Evolutionary conservation across 2,797 vertebrate genomes (phyloP), one percentile per base, ranked within the genome.

Genomic region (Melanotaenia maccullochi): DNA sequence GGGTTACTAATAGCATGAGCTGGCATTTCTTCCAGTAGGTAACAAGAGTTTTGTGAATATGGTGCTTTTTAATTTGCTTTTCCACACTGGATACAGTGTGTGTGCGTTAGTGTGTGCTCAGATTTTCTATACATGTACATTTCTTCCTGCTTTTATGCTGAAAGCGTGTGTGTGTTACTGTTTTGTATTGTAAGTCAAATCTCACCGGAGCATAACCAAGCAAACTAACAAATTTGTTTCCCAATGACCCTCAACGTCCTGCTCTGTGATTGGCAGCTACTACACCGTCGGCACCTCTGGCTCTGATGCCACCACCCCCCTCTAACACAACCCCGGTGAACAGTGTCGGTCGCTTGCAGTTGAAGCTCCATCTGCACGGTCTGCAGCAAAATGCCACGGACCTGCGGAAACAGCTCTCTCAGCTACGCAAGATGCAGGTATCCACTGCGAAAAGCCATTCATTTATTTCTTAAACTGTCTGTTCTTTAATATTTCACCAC

Each of bases 351-450:
- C 96, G 96, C 52, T 82, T 98, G 85, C 96, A 98, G 93, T 97
- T 99, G 97, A 96, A 98, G 92, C 95, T 98, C 72, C 96, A 99
- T 82, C 94, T 99, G 77, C 96, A 97, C 0, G 96, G 96, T 85
- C 93, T 99, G 78, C 97, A 99, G 91, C 97, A 96, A 82, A 99
- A 97, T 0, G 95, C 98, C 88, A 96, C 94, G 0, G 97, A 98
- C 87, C 95, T 99, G 70, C 96, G 97, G 63, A 96, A 97, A 81
- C 97, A 99, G 91, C 96, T 99, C 20, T 85, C 93, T 78, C 97
- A 99, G 87, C 87, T 99, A 65, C 94, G 94, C 81, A 99, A 96
- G 81, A 93, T 96, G 73, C 98, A 99, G 97, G 98, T 99, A 89
- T 25, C 42, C 7, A 28, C 0, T 0, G 1, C 60, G 8, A 44